Evolutionary conservation across 2,888 invertebrate species (phyloP), one percentile per base, ranked within the genome.

Genomic region (Nemapogon koenigi): DNA sequence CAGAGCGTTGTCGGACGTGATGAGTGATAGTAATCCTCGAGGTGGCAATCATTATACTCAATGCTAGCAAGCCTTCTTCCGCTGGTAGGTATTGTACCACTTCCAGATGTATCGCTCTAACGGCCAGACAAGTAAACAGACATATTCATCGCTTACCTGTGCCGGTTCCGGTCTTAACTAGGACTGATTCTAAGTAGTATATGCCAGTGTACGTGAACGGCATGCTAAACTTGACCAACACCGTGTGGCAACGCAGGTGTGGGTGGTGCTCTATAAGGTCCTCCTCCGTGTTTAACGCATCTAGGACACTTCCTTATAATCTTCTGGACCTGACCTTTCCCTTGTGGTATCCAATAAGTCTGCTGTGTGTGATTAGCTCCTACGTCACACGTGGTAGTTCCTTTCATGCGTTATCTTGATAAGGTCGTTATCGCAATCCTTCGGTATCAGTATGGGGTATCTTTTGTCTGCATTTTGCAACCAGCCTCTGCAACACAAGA

Each of bases 271-370:
- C 44, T 45, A 32, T 40, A 51, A 1, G 52, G 50, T 1, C 49
- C 50, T 14, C 50, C 47, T 1, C 45, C 46, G 18, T 51, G 44
- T 35, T 50, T 51, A 1, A 32, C 19, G 33, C 50, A 51, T 4
- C 29, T 18, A 4, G 22, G 11, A 31, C 49, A 48, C 17, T 28
- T 44, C 16, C 29, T 41, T 0, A 48, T 8, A 3, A 42, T 15
- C 15, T 32, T 44, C 35, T 46, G 39, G 1, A 49, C 46, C 16
- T 32, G 13, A 11, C 35, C 6, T 19, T 40, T 40, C 6, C 49
- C 47, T 25, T 49, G 43, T 7, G 46, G 43, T 7, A 47, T 40
- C 47, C 47, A 49, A 30, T 39, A 48, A 2, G 26, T 29, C 13
- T 45, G 7, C n/a, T 46, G 22, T 2, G 48, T 47, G 19, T 47